These are phyloP conservation scores for Nomada ferruginata DNA, from an alignment of 2,888 invertebrate genomes.

Conservation along the genomic window DNA sequence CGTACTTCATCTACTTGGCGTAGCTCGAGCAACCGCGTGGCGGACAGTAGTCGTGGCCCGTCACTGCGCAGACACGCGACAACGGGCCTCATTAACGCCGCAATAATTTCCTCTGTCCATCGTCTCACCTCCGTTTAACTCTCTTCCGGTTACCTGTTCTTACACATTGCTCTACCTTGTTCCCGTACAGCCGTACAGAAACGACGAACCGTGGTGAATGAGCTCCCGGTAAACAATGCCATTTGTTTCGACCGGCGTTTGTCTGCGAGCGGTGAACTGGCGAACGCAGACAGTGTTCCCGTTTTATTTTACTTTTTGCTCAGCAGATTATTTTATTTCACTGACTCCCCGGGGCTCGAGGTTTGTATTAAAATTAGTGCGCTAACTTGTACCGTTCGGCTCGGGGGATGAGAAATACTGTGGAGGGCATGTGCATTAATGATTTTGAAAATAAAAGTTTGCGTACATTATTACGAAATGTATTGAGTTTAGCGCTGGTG, in stretches of 20 bases:
- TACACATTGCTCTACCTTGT: background rate
- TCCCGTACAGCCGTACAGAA: background rate
- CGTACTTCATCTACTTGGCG: slow-evolving; percentile 67
- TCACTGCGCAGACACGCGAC: slow-evolving; percentile 45
- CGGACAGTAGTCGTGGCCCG: slow-evolving; percentile 48
- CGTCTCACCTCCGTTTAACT: slow-evolving; percentile 17
- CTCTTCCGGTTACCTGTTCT: background rate
- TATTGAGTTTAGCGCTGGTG: too few species aligned
- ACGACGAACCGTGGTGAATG: background rate
- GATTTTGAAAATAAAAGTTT: too few species aligned
- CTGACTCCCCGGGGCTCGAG: too few species aligned
- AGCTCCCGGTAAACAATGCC: slow-evolving; percentile 4
- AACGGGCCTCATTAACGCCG: slow-evolving; percentile 63
- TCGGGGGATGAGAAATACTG: too few species aligned
- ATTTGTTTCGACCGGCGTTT: slow-evolving; percentile 8
- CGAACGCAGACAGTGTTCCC: background rate
- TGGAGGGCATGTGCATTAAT: too few species aligned
- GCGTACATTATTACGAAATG: too few species aligned
- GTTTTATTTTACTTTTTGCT: background rate
- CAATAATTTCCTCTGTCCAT: slow-evolving; percentile 37
- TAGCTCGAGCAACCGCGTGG: slow-evolving; percentile 33
- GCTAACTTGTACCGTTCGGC: too few species aligned
- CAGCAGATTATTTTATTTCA: background rate
- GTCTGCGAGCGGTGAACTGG: background rate
- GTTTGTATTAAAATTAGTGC: too few species aligned